Percentiles rank a stretch among this genome's conserved stretches.
These are phyloP conservation scores for Gracilinanus agilis DNA, from an alignment of 2,113 vertebrate species.

Conservation along the genomic window DNA sequence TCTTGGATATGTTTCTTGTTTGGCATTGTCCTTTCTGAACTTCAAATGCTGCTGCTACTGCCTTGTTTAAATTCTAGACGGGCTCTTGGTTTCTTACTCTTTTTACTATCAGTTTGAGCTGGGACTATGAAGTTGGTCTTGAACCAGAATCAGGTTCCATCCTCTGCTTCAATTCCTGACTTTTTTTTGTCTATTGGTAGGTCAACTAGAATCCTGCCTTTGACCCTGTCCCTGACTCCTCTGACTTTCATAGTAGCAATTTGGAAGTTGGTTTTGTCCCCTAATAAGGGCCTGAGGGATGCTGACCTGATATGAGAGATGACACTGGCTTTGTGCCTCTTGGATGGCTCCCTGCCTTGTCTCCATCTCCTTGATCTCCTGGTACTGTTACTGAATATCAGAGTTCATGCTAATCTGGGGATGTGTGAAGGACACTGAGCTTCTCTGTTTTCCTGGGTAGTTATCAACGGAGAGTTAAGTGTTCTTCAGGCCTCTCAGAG, in stretches of 20 bases:
- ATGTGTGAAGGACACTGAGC: background rate
- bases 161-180: background rate
- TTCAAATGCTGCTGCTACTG: too few species aligned
- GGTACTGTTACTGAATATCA: background rate
- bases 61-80: background rate
- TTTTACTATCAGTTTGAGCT: background rate
- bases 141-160: background rate
- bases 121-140: background rate
- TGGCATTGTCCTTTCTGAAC: background rate
- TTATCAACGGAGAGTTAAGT: background rate
- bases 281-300: background rate
- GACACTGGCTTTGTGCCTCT: background rate
- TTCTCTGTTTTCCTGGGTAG: background rate
- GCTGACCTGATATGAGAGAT: background rate
- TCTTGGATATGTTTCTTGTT: background rate
- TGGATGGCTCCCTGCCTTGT: background rate
- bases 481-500: background rate
- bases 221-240: background rate
- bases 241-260: background rate
- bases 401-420: background rate
- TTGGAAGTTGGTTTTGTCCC: background rate
- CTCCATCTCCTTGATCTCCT: background rate
- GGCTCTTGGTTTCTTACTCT: background rate
- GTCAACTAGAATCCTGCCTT: too few species aligned
- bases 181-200: too few species aligned